phyloP scores from a whole-genome alignment of 2,888 invertebrate genomes.

The Athalia circularis region DNA sequence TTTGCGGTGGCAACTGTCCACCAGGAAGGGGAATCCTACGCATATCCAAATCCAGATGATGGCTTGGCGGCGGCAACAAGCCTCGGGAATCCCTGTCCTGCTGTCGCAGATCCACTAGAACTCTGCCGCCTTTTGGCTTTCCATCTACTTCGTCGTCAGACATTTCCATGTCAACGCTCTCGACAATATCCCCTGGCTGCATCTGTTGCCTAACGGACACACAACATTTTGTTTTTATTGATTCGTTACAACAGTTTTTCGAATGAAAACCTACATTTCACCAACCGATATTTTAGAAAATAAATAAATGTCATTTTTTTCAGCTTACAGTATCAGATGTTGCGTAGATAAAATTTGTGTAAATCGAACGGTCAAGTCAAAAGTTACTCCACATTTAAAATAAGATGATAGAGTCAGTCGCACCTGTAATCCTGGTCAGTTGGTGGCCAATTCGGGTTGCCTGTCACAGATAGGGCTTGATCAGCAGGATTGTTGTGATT shows the following conservation, averaged over 20 bases:
- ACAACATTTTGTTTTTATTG: background rate
- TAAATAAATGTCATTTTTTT: background rate
- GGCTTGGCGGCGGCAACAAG: conserved; percentile 63
- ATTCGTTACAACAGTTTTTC: background rate
- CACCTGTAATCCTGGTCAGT: conserved; percentile 72
- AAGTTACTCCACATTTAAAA: background rate
- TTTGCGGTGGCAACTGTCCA: conserved; percentile 55
- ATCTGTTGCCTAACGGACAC: conserved; percentile 45
- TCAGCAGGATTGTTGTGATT: conserved; percentile 65
- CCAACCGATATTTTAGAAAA: background rate
- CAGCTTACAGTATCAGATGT: background rate
- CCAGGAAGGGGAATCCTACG: conserved; percentile 67
- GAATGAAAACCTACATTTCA: too few relatives aligned
- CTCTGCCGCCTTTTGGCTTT: conserved; percentile 66
- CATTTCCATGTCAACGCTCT: conserved; percentile 91
- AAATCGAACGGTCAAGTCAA: background rate
- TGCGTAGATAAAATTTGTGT: background rate
- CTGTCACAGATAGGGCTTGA: conserved; percentile 54
- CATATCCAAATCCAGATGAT: conserved; percentile 72
- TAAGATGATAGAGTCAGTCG: conserved; percentile 34
- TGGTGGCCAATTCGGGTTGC: conserved; percentile 66
- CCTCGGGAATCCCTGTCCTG: conserved; percentile 69
- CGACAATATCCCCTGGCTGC: conserved; percentile 81
- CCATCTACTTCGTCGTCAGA: conserved; percentile 83
- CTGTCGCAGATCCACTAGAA: conserved; percentile 67